These are phyloP conservation scores for Leptinotarsa lineolata DNA, from an alignment of 1,140 invertebrate genomes.

Conservation along the genomic window DNA sequence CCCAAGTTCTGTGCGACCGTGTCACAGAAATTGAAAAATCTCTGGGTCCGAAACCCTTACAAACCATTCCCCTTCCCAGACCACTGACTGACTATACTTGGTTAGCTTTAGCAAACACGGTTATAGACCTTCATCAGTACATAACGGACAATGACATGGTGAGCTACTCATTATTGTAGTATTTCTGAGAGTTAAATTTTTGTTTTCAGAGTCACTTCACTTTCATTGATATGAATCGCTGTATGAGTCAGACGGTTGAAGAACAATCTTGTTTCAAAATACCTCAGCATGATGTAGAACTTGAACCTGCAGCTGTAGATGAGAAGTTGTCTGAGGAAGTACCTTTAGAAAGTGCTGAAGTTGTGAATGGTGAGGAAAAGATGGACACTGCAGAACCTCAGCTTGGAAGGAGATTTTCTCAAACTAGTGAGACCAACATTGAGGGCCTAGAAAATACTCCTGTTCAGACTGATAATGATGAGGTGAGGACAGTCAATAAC, in stretches of 20 bases:
- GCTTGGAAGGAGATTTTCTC: conserved; percentile 46
- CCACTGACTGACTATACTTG: conserved; percentile 67
- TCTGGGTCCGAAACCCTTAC: conserved; percentile 61
- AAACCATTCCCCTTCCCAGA: conserved; percentile 64
- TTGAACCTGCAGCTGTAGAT: conserved; percentile 55
- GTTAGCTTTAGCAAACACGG: conserved; percentile 68
- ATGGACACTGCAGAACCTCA: conserved; percentile 35
- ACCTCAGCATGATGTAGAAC: conserved; percentile 55
- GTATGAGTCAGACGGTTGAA: conserved; percentile 49
- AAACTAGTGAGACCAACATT: conserved; percentile 48
- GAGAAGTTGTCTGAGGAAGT: conserved; percentile 42
- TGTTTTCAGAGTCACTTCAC: conserved; percentile 51
- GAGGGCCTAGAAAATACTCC: conserved; percentile 46
- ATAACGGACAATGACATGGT: conserved; percentile 63
- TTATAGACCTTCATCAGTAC: conserved; percentile 70
- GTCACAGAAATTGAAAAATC: conserved; percentile 63
- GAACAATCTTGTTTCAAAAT: conserved; percentile 32
- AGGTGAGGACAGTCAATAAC: conserved; percentile 34
- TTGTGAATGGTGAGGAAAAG: conserved; percentile 46
- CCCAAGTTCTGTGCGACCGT: conserved; percentile 63
- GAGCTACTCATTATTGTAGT: conserved; percentile 18
- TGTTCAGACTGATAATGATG: conserved; percentile 51
- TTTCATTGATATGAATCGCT: conserved; percentile 51
- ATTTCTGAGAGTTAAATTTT: background rate
- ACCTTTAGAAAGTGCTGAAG: conserved; percentile 48